A percentile compares a stretch with the other conserved stretches of the same genome.
Conservation (phyloP, 1,140 invertebrate species). For the Drosophila erecta region DNA sequence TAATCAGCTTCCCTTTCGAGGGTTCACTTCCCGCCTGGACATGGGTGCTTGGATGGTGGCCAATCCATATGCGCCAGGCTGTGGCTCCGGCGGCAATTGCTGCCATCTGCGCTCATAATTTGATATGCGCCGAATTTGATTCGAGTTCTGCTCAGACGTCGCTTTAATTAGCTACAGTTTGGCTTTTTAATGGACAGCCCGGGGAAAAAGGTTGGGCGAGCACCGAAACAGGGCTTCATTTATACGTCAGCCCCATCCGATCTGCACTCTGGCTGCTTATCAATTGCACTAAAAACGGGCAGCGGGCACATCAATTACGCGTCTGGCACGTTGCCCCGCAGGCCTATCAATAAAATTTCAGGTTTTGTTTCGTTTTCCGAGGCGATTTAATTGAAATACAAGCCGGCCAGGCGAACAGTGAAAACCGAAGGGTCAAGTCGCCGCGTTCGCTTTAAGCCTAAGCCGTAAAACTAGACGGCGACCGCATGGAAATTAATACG, state of each 20-base stretch:
- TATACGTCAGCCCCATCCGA: background rate
- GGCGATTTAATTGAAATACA: conserved; percentile 75
- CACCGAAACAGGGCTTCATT: too few relatives aligned
- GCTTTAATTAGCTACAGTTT: conserved; percentile 79
- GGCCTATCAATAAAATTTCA: conserved; percentile 73
- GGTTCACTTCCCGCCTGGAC: conserved; percentile 1
- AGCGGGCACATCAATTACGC: conserved; percentile 75
- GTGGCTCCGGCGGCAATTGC: conserved; percentile 59
- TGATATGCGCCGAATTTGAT: conserved; percentile 79
- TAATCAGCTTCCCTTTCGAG: conserved; percentile 5
- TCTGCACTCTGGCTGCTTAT: conserved; percentile 53
- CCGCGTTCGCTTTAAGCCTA: conserved; percentile 31
- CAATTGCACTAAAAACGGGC: conserved; percentile 77
- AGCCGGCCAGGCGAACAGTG: conserved; percentile 5
- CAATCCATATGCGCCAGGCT: conserved; percentile 71
- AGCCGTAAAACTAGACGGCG: conserved; percentile 38
- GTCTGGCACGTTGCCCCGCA: conserved; percentile 42
- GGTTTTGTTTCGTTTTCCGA: conserved; percentile 65
- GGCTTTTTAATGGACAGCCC: conserved; percentile 77
- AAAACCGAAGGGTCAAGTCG: conserved; percentile 13
- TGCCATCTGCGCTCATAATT: conserved; percentile 80
- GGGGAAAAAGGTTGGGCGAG: conserved; percentile 13
- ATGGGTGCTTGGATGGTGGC: conserved; percentile 27
- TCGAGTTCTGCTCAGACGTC: conserved; percentile 65
- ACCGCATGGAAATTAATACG: conserved; percentile 56